Percentiles rank a stretch among this genome's conserved stretches.
phyloP scores from a whole-genome alignment of 1,140 invertebrate genomes.

The Pantala flavescens region DNA sequence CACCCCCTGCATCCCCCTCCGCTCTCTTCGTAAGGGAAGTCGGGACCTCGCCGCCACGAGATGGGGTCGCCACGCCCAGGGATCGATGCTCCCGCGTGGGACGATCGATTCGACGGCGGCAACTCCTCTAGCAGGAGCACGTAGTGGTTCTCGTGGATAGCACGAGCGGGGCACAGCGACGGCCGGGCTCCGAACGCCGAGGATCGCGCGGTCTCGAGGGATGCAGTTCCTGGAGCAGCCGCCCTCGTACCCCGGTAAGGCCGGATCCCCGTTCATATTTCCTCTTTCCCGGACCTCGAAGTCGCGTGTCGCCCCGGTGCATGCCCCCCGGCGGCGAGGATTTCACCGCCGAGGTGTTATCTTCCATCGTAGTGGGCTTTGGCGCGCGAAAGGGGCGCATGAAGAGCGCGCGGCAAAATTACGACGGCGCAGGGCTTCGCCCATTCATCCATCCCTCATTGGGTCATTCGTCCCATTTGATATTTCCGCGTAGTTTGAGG shows the following conservation, averaged over 20 bases:
- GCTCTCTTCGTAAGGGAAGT: not conserved
- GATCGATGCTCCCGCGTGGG: not conserved
- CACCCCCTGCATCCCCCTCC: not conserved
- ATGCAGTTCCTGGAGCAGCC: conserved; percentile 6
- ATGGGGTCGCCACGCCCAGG: conserved; percentile 4
- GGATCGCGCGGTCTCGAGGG: not conserved
- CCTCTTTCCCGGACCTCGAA: not conserved
- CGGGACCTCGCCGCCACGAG: not conserved
- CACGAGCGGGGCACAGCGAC: not conserved
- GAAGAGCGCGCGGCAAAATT: not conserved
- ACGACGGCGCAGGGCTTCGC: not conserved
- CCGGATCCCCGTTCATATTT: not conserved
- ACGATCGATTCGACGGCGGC: not conserved
- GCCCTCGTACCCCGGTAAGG: not conserved
- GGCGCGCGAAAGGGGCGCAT: not conserved
- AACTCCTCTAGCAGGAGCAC: not conserved
- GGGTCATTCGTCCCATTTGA: not conserved
- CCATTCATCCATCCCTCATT: conserved; percentile 4
- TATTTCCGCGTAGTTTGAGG: not conserved
- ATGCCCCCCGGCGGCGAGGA: not conserved
- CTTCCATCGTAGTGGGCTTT: not conserved
- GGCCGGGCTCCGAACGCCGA: not conserved
- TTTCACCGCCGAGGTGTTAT: not conserved
- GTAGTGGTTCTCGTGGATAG: not conserved
- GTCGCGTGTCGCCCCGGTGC: not conserved